Evolutionary conservation across 2,113 vertebrate genomes (phyloP), one percentile per base, ranked within the genome.

Genomic region (Aplodontia rufa): DNA sequence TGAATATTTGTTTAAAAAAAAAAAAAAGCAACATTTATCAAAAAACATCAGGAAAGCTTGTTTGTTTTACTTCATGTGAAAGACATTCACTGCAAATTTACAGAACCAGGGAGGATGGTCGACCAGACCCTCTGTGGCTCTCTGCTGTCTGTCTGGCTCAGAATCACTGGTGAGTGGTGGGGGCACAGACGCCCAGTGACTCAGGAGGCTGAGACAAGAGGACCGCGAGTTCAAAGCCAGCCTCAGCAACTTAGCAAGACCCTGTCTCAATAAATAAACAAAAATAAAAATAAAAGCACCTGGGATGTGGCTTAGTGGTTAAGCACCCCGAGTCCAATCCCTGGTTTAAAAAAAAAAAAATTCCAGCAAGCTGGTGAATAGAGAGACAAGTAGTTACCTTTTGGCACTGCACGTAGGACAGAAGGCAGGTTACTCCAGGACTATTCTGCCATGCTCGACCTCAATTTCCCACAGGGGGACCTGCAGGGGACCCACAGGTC

Each of bases 131-230:
- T n/a, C 51, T 51, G 5, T 8, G 79, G 37, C 37, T 68, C 51
- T 17, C 53, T 8, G 35, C 30, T 45, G n/a, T 24, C 42, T 6
- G 1, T 24, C 42, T 6, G 1, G 55, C 24, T 1, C 6, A 11
- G n/a, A 51, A 69, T 58, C 8, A 1, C 6, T 35, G 2, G 17
- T 26, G 5, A n/a, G n/a, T 26, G 62, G 8, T 17, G 19, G 51
- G 3, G 62, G 28, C 45, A 49, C 47, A 32, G 14, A 45, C 49
- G 35, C 55, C n/a, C 30, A 20, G 13, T 4, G 13, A 32, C 30
- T 28, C 11, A 32, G 30, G 32, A 66, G 12, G 30, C 62, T 35
- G 32, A 66, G 13, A 28, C 32, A 32, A 32, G 62, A 66, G 32
- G 14, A 66, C 35, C 32, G 28, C 62, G 35, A 35, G 32, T 66